These are phyloP conservation scores for Volucella bombylans DNA, from an alignment of 2,888 invertebrate species.

Conservation along the genomic window DNA sequence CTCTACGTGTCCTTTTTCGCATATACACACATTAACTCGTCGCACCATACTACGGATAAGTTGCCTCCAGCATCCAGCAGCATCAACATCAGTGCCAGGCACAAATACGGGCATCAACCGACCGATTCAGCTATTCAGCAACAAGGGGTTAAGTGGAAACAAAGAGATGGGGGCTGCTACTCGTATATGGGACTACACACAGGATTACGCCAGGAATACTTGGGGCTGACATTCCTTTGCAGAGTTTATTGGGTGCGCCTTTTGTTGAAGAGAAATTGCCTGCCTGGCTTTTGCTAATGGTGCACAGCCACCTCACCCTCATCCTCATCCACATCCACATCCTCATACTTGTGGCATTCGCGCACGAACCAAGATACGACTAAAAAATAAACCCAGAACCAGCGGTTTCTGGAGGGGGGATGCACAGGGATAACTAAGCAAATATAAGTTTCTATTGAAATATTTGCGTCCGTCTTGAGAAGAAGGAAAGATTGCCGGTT, in stretches of 20 bases:
- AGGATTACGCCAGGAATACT: constrained; percentile 13
- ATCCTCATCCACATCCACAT: neutral
- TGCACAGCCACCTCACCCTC: neutral
- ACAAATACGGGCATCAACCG: constrained; percentile 14
- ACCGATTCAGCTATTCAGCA: constrained; percentile 36
- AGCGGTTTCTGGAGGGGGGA: constrained; percentile 6
- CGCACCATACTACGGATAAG: constrained; percentile 22
- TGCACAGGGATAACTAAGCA: constrained; percentile 21
- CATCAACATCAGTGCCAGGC: constrained; percentile 11
- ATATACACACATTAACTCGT: constrained; percentile 40
- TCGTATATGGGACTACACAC: neutral
- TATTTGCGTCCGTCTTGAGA: constrained; percentile 34
- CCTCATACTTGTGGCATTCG: neutral
- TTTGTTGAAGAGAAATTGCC: constrained; percentile 69
- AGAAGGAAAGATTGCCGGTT: neutral
- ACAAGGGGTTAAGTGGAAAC: constrained; percentile 72
- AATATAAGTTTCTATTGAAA: constrained; percentile 55
- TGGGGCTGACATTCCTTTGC: constrained; percentile 62
- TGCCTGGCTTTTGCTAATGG: constrained; percentile 33
- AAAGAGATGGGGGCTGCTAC: constrained; percentile 40
- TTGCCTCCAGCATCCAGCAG: constrained; percentile 37
- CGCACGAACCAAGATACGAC: neutral
- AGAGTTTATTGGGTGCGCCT: constrained; percentile 68
- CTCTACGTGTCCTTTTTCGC: constrained; percentile 39
- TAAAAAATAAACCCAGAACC: constrained; percentile 1